Percentiles rank a stretch among this genome's conserved stretches.
These are phyloP conservation scores for Lepilemur ruficaudatus DNA, from an alignment of 2,797 vertebrate species.

Conservation along the genomic window DNA sequence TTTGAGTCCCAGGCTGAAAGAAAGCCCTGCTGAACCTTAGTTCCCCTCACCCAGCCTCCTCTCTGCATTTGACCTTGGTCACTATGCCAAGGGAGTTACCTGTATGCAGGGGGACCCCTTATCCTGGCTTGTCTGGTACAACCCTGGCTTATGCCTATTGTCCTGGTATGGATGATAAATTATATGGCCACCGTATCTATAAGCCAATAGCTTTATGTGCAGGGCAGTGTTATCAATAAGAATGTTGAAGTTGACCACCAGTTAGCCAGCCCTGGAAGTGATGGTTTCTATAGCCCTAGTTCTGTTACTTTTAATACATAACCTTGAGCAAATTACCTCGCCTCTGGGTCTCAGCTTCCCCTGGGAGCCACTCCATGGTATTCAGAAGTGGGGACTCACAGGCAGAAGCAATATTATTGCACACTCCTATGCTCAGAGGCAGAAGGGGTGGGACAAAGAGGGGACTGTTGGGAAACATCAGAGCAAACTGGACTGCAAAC, in stretches of 20 bases:
- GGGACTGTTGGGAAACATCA: neutral
- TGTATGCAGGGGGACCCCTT: neutral
- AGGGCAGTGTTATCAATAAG: neutral
- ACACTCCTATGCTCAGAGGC: neutral
- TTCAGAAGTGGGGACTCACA: neutral
- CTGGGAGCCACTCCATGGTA: neutral
- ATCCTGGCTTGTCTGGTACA: neutral
- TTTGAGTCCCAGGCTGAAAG: neutral
- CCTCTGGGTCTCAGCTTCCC: neutral
- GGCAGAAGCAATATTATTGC: neutral
- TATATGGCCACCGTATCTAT: neutral
- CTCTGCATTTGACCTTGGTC: neutral
- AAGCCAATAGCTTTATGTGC: neutral
- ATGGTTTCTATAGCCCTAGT: neutral
- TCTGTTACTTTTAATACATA: neutral
- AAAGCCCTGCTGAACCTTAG: neutral
- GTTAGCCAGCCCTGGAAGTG: neutral
- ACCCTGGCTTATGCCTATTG: rapidly evolving
- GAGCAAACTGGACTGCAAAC: neutral
- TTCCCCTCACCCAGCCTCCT: neutral
- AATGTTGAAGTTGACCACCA: neutral
- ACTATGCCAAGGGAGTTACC: too few species aligned
- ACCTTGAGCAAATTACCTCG: neutral
- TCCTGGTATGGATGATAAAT: neutral
- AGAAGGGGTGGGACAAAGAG: neutral